These are phyloP conservation scores for Hippocampus mohnikei DNA, from an alignment of 2,113 vertebrate genomes.

Conservation along the genomic window DNA sequence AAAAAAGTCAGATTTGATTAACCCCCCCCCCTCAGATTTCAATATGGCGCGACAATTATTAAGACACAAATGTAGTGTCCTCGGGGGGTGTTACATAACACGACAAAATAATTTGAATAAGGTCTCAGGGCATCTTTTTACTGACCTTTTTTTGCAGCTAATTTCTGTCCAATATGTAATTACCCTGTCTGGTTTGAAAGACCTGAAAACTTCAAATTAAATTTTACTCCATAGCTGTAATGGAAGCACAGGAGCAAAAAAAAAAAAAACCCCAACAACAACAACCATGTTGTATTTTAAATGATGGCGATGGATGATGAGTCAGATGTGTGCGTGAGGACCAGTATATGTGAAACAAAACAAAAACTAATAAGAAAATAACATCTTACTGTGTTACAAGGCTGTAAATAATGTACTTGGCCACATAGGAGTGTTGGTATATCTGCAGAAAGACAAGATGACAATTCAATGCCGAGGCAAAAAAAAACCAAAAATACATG, in stretches of 20 bases:
- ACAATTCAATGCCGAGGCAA: conserved; percentile 7
- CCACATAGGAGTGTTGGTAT: conserved; percentile 85
- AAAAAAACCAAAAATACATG: background rate
- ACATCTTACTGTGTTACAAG: conserved; percentile 69
- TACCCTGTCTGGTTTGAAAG: background rate
- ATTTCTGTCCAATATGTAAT: background rate
- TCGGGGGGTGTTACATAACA: background rate
- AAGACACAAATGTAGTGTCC: background rate
- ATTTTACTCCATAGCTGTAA: too few relatives aligned
- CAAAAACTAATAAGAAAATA: background rate
- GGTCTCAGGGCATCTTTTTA: background rate
- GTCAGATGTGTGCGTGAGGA: background rate
- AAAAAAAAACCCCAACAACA: background rate
- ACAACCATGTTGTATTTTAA: background rate
- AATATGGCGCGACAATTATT: background rate
- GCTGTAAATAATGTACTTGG: conserved; percentile 88
- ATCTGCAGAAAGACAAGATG: conserved; percentile 73
- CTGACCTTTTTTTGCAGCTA: background rate
- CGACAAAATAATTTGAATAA: background rate
- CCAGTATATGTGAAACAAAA: background rate
- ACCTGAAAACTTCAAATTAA: background rate
- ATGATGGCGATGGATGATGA: background rate
- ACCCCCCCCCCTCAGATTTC: too few relatives aligned
- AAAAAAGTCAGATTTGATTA: too few relatives aligned
- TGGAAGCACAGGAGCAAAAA: background rate